phyloP scores from a whole-genome alignment of 30 jellyfish, hydroid and myxozoan species.

The Aurelia sp. region DNA sequence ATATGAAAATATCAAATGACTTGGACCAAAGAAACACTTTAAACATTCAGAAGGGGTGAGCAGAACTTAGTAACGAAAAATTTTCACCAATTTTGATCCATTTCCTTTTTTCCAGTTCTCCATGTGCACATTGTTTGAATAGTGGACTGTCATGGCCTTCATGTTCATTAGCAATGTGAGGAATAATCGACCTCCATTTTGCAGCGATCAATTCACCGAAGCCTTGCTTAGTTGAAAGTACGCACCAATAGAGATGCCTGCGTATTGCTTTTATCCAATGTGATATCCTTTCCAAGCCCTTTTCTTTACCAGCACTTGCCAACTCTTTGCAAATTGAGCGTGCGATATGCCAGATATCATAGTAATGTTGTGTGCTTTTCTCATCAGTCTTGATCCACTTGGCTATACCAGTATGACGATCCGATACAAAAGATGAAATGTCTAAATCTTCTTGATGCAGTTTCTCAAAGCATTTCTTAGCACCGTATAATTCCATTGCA shows the following conservation, averaged over 20 bases:
- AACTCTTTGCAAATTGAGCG: slow-evolving; percentile 13
- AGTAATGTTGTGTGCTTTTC: slow-evolving; percentile 26
- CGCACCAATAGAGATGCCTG: slow-evolving; percentile 44
- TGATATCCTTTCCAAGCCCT: slow-evolving; percentile 11
- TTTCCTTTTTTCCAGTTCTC: slow-evolving; percentile 9
- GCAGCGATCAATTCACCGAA: slow-evolving; percentile 33
- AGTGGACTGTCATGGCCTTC: slow-evolving; percentile 23
- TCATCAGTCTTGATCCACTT: slow-evolving; percentile 20
- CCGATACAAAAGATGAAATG: slow-evolving; percentile 23
- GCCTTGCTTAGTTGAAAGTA: slow-evolving; percentile 43
- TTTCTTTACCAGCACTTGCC: slow-evolving; percentile 22
- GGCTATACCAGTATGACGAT: slow-evolving; percentile 44
- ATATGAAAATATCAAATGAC: too few species aligned
- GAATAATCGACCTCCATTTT: slow-evolving; percentile 40
- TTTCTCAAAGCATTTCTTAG: slow-evolving; percentile 18
- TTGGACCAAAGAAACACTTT: too few species aligned
- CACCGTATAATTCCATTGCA: slow-evolving; percentile 33
- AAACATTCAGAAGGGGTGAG: too few species aligned
- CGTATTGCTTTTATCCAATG: slow-evolving; percentile 38
- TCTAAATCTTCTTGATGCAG: neutral
- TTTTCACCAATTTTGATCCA: slow-evolving; percentile 40
- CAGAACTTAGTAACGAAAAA: neutral
- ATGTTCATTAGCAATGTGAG: slow-evolving; percentile 29
- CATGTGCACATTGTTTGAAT: slow-evolving; percentile 15
- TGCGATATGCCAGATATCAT: slow-evolving; percentile 54